phyloP scores from a whole-genome alignment of 2,888 invertebrate genomes.

The Heliconius cydno region DNA sequence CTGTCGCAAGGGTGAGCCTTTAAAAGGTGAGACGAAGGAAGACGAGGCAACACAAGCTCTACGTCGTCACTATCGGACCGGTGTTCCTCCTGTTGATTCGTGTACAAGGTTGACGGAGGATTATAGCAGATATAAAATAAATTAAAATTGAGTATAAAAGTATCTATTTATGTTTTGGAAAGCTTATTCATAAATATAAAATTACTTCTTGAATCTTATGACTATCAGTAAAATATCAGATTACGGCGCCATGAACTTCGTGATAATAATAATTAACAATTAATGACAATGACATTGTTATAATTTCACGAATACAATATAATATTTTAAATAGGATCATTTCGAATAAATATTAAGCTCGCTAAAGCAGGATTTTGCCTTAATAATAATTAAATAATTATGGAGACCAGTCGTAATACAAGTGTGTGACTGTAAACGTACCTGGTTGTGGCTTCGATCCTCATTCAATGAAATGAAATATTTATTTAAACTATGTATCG shows the following conservation, averaged over 20 bases:
- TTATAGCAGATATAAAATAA: not conserved
- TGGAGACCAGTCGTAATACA: no score
- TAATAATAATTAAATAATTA: constrained; percentile 4
- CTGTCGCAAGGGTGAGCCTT: no score
- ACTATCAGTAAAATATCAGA: not conserved
- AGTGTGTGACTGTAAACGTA: no score
- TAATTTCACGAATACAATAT: not conserved
- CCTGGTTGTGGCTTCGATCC: no score
- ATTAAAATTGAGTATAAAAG: not conserved
- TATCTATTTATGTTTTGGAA: not conserved
- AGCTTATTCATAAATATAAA: not conserved
- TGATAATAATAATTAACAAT: constrained; percentile 7
- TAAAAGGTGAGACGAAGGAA: not conserved
- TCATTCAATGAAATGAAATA: no score
- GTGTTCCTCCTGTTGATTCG: not conserved
- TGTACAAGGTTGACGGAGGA: no score
- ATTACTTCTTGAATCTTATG: not conserved
- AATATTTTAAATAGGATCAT: constrained; percentile 5
- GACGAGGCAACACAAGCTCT: not conserved
- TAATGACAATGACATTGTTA: constrained; percentile 12
- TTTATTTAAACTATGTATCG: no score
- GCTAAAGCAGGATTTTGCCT: constrained; percentile 8
- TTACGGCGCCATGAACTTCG: not conserved
- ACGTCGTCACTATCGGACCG: not conserved
- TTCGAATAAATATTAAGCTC: constrained; percentile 3